Base-by-base conservation (phyloP, 1,140 invertebrate genomes). In the Lethrus apterus region DNA sequence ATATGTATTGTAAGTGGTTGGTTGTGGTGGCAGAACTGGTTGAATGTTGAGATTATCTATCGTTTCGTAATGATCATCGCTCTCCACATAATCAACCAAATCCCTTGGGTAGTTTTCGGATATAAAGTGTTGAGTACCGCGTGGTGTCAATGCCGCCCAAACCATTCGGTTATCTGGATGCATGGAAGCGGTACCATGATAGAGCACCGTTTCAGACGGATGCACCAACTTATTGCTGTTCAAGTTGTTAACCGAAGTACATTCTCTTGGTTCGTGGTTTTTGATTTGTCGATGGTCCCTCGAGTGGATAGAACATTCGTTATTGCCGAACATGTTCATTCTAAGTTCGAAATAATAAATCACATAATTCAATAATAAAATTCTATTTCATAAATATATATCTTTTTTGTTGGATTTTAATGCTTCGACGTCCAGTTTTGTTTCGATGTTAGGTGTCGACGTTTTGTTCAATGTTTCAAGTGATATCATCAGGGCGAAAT, bases 91-190 rank as follows among this genome's bases (percentile, higher is more conserved):
- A 35, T 65, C 63, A 10, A 62, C 56, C 8, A 66, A 44, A 48
- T 63, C 54, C 26, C 54, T 35, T 10, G 74, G 74, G 57, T 76
- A 76, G 3, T 70, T 75, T 60, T 80, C 78, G 2, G 78, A 76
- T 23, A 81, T 75, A 54, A 80, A 82, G 57, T 81, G 78, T 40
- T 73, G 73, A 0, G 85, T 87, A 13, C 86, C 86, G 11, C 84
- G 72, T 0, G 87, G 86, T 2, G 86, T 89, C 4, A 90, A 66
- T 0, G 86, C 85, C 1, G 87, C 86, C 86, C 86, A 90, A 17
- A 89, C 75, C 11, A 86, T 79, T n/a, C 82, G 68, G 4, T 78
- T 78, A 59, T 81, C 77, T 42, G 40, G 23, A 3, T 68, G 58
- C 8, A 61, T 13, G 35, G 33, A 58, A 4, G 54, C 45, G 4